Evolutionary conservation across 1,140 invertebrate species (phyloP), one percentile per base, ranked within the genome.

Genomic region (Ganaspis sp.): DNA sequence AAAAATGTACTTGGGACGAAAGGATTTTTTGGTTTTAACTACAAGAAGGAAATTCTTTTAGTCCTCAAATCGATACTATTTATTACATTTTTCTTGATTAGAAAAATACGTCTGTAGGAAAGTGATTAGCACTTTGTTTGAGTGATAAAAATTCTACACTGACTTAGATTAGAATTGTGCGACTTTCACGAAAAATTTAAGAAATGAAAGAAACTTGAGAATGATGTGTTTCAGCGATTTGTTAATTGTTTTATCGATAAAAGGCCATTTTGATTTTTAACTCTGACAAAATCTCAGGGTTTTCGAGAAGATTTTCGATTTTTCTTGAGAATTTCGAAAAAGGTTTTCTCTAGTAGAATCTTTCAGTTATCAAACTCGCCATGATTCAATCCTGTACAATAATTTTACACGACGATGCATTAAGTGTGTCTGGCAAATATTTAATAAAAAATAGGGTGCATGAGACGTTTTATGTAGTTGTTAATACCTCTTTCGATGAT

Each of bases 301-400:
- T 64, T 64, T 64, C 23, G 23, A 64, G 23, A 64, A 64, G 58
- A 64, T 34, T 64, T 26, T 64, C 53, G n/a, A n/a, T n/a, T n/a
- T n/a, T n/a, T n/a, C n/a, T n/a, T n/a, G n/a, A n/a, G n/a, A n/a
- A n/a, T n/a, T n/a, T n/a, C n/a, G n/a, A n/a, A n/a, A n/a, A n/a
- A n/a, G n/a, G n/a, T n/a, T 64, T 29, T 29, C 23, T 29, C 58
- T 26, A 29, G 12, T n/a, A 34, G 58, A 64, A 64, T 64, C 58
- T 29, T 29, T 54, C 53, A 11, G 17, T 54, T 64, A 34, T 64
- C 23, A 64, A 29, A 64, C 58, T 34, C 58, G 58, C 58, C 58
- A 64, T 64, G 58, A 64, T 64, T 64, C 15, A 64, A 64, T 64
- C 23, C 12, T 64, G 58, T 64, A 64, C 9, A 64, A 29, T 64